Conservation (phyloP, 2,113 vertebrate species). For the Cottus gobio region DNA sequence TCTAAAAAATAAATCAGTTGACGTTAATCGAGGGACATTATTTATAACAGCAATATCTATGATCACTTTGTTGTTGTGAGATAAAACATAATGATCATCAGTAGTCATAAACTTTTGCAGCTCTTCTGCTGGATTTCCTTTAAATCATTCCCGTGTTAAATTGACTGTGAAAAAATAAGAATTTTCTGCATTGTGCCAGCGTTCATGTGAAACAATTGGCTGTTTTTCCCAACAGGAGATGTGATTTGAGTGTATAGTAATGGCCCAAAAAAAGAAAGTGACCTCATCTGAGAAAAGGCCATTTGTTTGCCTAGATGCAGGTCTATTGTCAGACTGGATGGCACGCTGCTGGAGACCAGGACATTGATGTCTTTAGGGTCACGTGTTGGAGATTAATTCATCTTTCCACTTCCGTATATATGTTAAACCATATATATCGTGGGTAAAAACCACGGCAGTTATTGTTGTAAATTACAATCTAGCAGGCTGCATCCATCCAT, state of each 20-base stretch:
- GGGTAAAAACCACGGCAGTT: not conserved
- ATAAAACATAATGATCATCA: not conserved
- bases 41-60: not conserved
- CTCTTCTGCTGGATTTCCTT: constrained; percentile 21
- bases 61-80: constrained; percentile 11
- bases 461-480: not conserved
- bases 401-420: not conserved
- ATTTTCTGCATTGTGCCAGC: constrained; percentile 16
- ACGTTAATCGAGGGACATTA: not conserved
- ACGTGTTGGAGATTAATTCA: not conserved
- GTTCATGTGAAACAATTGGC: constrained; percentile 48
- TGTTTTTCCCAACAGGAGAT: constrained; percentile 48
- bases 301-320: constrained; percentile 28
- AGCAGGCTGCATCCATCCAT: constrained; percentile 43
- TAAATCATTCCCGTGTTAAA: constrained; percentile 31
- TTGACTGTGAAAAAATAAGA: not conserved
- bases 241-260: constrained; percentile 50
- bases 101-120: not conserved
- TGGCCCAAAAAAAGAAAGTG: constrained; percentile 51
- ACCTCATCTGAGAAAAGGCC: constrained; percentile 48
- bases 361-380: constrained; percentile 7
- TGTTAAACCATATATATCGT: not conserved
- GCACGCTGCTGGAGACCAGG: constrained; percentile 27
- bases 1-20: not conserved
- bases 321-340: constrained; percentile 45